A percentile compares a stretch with the other conserved stretches of the same genome.
Evolutionary conservation across 2,113 vertebrate species (phyloP).

Genomic region (Prinia subflava): DNA sequence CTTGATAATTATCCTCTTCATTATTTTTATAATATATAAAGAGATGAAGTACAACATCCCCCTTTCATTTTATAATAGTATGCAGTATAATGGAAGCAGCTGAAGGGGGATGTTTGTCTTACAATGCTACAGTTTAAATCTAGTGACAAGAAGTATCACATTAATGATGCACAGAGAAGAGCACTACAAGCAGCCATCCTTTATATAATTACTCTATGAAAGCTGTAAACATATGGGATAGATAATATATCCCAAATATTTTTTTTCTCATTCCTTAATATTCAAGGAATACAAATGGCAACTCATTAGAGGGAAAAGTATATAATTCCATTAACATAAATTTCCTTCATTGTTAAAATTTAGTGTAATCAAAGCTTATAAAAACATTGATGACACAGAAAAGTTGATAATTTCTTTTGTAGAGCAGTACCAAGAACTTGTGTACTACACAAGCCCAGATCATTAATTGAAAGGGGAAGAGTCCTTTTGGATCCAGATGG

Average conservation of each 20-base stretch:
- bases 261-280: neutral
- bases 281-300: neutral
- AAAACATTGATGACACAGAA: neutral
- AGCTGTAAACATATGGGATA: neutral
- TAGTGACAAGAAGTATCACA: constrained; percentile 31
- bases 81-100: constrained; percentile 37
- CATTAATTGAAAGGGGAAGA: neutral
- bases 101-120: constrained; percentile 35
- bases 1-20: constrained; percentile 68
- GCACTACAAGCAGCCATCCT: neutral
- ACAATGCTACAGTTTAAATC: constrained; percentile 40
- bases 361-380: neutral
- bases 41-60: constrained; percentile 47
- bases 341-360: neutral
- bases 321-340: neutral
- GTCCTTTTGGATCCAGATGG: neutral
- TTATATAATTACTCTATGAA: constrained; percentile 2
- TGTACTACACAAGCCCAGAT: neutral
- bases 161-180: constrained; percentile 35
- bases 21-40: constrained; percentile 70
- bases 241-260: neutral
- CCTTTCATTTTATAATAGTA: constrained; percentile 59
- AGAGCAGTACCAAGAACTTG: neutral
- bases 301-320: neutral
- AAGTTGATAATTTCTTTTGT: neutral